phyloP scores from a whole-genome alignment of 1,140 invertebrate species.

The Rhagoletis pomonella region DNA sequence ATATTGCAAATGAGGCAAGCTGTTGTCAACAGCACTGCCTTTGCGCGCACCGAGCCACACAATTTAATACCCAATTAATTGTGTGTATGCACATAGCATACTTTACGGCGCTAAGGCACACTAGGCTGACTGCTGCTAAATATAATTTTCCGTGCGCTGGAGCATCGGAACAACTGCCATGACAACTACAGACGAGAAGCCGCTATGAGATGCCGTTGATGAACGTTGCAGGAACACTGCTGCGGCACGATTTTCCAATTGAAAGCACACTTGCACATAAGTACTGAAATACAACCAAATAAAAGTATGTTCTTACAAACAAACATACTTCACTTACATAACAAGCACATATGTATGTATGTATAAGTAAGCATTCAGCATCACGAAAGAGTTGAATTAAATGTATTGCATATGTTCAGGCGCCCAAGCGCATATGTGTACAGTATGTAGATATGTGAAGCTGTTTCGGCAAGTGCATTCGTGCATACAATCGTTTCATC shows the following conservation, averaged over 20 bases:
- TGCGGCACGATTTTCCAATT: constrained; percentile 73
- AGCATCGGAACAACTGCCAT: not conserved
- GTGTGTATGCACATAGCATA: constrained; percentile 47
- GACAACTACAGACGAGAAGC: not conserved
- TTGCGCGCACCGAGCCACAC: not conserved
- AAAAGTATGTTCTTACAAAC: not conserved
- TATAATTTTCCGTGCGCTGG: constrained; percentile 51
- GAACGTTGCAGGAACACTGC: not conserved
- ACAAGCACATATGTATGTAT: constrained; percentile 51
- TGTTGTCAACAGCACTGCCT: constrained; percentile 3
- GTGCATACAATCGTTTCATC: constrained; percentile 74
- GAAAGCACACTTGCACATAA: constrained; percentile 70
- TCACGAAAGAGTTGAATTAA: constrained; percentile 30
- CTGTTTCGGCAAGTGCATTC: constrained; percentile 65
- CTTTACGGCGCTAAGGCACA: constrained; percentile 35
- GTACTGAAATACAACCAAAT: constrained; percentile 13
- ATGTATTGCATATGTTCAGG: constrained; percentile 30
- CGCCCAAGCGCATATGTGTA: constrained; percentile 14
- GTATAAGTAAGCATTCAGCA: not conserved
- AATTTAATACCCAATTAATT: constrained; percentile 56
- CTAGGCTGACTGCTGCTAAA: constrained; percentile 27
- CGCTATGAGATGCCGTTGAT: not conserved
- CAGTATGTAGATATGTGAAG: constrained; percentile 50
- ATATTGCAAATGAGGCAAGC: constrained; percentile 31
- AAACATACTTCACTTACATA: not conserved